Base-by-base conservation (phyloP, 2,113 vertebrate species). In the Nibea albiflora region DNA sequence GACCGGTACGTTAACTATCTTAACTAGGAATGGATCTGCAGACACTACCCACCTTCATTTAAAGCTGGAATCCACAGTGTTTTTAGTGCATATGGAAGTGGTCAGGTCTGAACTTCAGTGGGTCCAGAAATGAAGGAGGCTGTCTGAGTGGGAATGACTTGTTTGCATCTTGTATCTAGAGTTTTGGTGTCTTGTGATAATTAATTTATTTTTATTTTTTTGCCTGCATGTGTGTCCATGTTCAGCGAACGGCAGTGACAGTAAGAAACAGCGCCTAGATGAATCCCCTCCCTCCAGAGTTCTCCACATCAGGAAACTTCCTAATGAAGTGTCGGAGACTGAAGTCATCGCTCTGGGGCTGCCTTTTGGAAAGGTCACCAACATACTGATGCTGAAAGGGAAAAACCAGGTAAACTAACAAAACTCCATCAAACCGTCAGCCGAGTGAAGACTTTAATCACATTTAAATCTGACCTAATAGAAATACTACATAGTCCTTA, bases 331-430 rank as follows among this genome's bases (percentile, higher is more conserved):
- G 78, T 98, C 98, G 44, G 98, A 99, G 93, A 99, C 98, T 2
- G 98, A 99, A 94, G 98, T 99, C 87, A 99, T 99, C 86, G 98
- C 98, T 88, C 94, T 99, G 91, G 98, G 98, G 19, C 95, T 99
- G 83, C 98, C 98, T 62, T 99, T 99, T 91, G 98, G 98, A 84
- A 99, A 99, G 90, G 98, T 99, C 92, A 99, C 98, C 87, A 99
- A 99, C 87, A 99, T 99, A 91, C 95, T 99, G 49, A 99, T 99
- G 98, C 95, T 99, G 74, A 99, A 99, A 95, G 98, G 98, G 84
- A 99, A 99, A 92, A 99, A 99, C 87, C 98, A 99, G 98, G 98
- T 99, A 94, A 71, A 22, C 4, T 10, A 11, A 11, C 31, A 65
- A 35, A 64, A 73, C 22, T 20, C 19, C 17, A 5, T 28, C 35